Conservation (phyloP, 2,113 vertebrate genomes). For the Parotia lawesii region DNA sequence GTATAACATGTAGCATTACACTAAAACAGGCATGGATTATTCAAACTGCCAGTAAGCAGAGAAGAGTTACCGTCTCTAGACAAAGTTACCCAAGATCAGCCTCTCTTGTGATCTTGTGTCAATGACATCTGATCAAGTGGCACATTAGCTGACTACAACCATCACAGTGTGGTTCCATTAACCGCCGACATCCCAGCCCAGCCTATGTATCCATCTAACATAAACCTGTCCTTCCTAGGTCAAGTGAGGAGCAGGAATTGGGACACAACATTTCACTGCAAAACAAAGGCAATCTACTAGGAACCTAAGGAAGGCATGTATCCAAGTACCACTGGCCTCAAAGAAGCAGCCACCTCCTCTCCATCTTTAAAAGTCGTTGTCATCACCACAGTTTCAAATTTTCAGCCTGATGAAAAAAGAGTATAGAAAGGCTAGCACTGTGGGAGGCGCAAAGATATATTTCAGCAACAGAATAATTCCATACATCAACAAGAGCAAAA, state of each 20-base stretch:
- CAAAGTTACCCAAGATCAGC: neutral
- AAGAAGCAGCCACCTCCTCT: neutral
- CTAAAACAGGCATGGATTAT: neutral
- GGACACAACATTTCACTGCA: neutral
- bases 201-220: neutral
- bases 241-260: neutral
- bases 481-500: neutral
- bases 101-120: neutral
- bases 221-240: neutral
- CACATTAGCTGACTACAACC: neutral
- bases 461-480: neutral
- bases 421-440: neutral
- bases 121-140: neutral
- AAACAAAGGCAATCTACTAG: neutral
- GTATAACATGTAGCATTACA: neutral
- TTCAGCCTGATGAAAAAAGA: neutral
- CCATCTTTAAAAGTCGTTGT: neutral
- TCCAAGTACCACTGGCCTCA: neutral
- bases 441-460: neutral
- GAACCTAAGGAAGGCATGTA: neutral
- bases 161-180: neutral
- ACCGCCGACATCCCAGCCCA: neutral
- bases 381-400: neutral
- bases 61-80: neutral
- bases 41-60: neutral